Evolutionary conservation across 2,113 vertebrate genomes (phyloP).

Genomic region (Macheiramphus alcinus): DNA sequence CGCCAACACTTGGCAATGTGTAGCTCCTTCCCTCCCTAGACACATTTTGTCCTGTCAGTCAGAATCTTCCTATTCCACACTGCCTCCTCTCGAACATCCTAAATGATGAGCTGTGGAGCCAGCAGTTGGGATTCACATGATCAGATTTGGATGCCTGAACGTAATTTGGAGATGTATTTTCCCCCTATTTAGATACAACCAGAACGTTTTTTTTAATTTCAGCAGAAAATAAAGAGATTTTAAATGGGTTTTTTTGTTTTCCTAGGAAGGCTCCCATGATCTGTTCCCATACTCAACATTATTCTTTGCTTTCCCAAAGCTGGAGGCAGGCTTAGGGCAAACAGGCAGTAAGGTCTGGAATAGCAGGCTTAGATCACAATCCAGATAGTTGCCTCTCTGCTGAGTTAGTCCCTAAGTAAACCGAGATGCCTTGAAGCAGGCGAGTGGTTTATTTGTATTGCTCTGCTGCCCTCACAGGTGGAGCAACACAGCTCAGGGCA

Average conservation of each 20-base stretch:
- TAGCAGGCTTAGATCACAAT: background rate
- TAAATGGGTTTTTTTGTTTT: background rate
- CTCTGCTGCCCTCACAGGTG: background rate
- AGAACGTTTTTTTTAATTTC: background rate
- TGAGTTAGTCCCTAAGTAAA: background rate
- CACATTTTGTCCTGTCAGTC: background rate
- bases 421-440: background rate
- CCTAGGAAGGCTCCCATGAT: background rate
- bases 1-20: accelerated
- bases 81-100: background rate
- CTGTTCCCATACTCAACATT: background rate
- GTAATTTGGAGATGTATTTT: background rate
- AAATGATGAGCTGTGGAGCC: background rate
- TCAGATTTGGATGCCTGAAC: background rate
- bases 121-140: background rate
- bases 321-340: background rate
- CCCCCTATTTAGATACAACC: background rate
- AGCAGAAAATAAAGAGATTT: background rate
- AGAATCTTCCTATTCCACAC: background rate
- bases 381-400: background rate
- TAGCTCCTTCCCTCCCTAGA: background rate
- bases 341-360: background rate
- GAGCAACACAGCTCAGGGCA: background rate
- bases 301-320: background rate
- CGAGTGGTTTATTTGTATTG: background rate